Evolutionary conservation across 2,113 vertebrate species (phyloP), one percentile per base, ranked within the genome.

Genomic region (Neotragus moschatus): DNA sequence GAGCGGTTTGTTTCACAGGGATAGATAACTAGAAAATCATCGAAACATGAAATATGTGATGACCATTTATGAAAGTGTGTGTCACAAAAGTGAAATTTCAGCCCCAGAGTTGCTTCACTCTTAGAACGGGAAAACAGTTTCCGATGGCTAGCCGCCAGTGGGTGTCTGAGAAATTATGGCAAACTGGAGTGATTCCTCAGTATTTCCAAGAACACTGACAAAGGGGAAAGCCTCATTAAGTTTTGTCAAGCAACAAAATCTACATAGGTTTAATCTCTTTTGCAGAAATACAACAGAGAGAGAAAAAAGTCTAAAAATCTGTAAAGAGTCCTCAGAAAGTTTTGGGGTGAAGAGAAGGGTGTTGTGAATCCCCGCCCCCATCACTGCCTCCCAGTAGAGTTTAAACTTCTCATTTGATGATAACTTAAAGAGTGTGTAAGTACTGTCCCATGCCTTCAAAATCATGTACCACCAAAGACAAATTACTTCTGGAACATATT

Each of bases 81-180:
- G 17, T 77, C 75, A 94, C 55, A 90, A 88, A 97, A 90, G 84
- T 93, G 53, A 94, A 93, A 96, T 95, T 77, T 96, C 51, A 97
- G 82, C 47, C 25, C 21, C 66, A 49, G 70, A 12, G 73, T 77
- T 92, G 56, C 58, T 88, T 90, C 49, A 79, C 55, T 84, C 30
- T 92, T 73, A 95, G 60, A 93, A 94, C 0, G 53, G 55, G 73
- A 58, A 97, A 84, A 84, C 55, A 75, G 53, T 56, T 33, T 73
- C 33, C 60, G 66, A 55, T 90, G 82, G 90, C 84, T 21, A 56
- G 49, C 49, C 56, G 56, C 47, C 91, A 88, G 86, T 5, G 33
- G 88, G 36, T 88, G 7, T 36, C 7, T 55, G 53, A 30, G 36
- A 95, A 98, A 92, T 90, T 47, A 94, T 19, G 53, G 26, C 39